Percentiles rank a stretch among this genome's conserved stretches.
Evolutionary conservation across 30 jellyfish, hydroid and myxozoan species (phyloP).

Genomic region (Chrysaora quinquecirrha): DNA sequence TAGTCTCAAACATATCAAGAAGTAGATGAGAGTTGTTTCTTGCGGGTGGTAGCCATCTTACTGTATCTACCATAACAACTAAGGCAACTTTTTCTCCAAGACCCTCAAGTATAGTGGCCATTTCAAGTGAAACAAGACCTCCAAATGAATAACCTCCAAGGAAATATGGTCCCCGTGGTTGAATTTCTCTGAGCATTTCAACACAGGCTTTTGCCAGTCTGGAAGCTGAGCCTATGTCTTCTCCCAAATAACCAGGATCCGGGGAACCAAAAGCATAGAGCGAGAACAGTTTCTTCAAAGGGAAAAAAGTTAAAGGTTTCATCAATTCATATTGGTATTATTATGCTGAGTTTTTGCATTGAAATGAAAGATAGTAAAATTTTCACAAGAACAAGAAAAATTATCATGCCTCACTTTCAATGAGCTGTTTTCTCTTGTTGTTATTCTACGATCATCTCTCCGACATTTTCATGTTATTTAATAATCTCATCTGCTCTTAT

Average conservation of each 20-base stretch:
- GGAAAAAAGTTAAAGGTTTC: not conserved
- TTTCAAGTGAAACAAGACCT: constrained; percentile 61
- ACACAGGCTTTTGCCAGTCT: constrained; percentile 61
- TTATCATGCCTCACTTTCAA: not conserved
- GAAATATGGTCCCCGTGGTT: constrained; percentile 62
- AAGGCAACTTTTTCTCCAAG: constrained; percentile 42
- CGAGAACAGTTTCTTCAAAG: constrained; percentile 47
- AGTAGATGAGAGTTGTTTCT: constrained; percentile 44
- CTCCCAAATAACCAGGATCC: constrained; percentile 60
- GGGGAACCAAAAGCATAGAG: constrained; percentile 54
- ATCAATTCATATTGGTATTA: not conserved
- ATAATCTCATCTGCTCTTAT: too few relatives aligned
- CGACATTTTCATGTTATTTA: too few relatives aligned
- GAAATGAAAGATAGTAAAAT: not conserved
- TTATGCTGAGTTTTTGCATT: not conserved
- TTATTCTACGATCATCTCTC: too few relatives aligned
- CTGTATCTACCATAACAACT: constrained; percentile 64
- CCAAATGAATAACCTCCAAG: constrained; percentile 78
- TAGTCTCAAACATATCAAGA: constrained; percentile 25
- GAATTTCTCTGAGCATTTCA: constrained; percentile 14
- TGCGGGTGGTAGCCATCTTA: constrained; percentile 61
- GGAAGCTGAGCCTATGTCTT: constrained; percentile 47
- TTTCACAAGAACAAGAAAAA: too few relatives aligned
- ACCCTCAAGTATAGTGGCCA: constrained; percentile 49
- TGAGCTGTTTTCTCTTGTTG: too few relatives aligned